Conservation (phyloP, 2,113 vertebrate species). For the Pardalotus punctatus region DNA sequence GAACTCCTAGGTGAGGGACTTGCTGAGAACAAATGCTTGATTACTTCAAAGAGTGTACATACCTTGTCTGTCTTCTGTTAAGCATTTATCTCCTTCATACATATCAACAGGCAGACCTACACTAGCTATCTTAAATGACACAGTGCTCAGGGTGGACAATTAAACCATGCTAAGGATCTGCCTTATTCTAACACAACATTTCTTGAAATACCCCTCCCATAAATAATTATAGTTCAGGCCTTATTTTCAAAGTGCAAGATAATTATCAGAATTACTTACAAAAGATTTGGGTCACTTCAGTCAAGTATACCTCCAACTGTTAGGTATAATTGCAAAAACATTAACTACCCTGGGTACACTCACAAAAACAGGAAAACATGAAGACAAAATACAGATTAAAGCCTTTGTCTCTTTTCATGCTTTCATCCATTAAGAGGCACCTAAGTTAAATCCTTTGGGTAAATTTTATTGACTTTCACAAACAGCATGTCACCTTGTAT, state of each 20-base stretch:
- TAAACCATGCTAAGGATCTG: background rate
- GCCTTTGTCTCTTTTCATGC: background rate
- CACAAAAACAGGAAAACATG: background rate
- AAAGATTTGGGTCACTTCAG: conserved; percentile 52
- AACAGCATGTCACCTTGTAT: background rate
- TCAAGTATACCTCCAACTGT: conserved; percentile 50
- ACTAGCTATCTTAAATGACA: background rate
- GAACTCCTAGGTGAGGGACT: background rate
- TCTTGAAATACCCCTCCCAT: background rate
- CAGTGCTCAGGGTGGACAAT: background rate
- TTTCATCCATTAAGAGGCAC: background rate
- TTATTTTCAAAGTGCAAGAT: conserved; percentile 50
- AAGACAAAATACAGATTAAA: background rate
- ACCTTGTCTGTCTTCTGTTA: background rate
- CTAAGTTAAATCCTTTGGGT: background rate
- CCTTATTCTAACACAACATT: background rate
- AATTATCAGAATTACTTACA: conserved; percentile 56
- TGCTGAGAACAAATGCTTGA: background rate
- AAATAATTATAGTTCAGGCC: conserved; percentile 60
- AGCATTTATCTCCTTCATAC: background rate
- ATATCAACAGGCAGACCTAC: background rate
- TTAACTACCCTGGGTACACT: background rate
- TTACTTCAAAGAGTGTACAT: background rate
- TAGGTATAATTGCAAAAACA: conserved; percentile 42
- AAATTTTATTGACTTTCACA: background rate